These are phyloP conservation scores for Drosophila subpulchrella DNA, from an alignment of 1,140 invertebrate genomes.

Conservation along the genomic window DNA sequence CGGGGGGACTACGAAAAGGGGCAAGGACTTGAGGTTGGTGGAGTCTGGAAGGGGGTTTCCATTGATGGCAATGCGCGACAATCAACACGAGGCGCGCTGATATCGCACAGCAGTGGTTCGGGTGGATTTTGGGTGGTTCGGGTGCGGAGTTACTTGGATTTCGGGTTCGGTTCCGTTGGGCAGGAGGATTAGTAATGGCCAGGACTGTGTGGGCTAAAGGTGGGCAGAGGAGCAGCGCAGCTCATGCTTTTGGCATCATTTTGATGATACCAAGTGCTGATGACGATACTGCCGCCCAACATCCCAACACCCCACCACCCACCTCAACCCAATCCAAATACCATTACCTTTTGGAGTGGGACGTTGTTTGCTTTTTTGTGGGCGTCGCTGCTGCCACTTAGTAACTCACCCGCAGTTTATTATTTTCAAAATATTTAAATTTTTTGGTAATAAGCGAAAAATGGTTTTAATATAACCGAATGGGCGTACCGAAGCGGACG, in stretches of 20 bases:
- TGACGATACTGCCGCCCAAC: constrained; percentile 27
- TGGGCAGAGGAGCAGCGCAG: constrained; percentile 40
- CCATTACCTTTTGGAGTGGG: constrained; percentile 13
- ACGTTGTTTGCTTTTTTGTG: constrained; percentile 72
- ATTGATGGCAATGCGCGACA: constrained; percentile 78
- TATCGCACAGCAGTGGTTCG: constrained; percentile 51
- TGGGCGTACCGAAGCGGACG: constrained; percentile 49
- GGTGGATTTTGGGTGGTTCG: constrained; percentile 2
- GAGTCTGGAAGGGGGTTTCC: constrained; percentile 21
- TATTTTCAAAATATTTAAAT: constrained; percentile 84
- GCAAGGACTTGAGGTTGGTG: constrained; percentile 2
- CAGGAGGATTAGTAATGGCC: constrained; percentile 74
- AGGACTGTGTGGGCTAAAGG: constrained; percentile 45
- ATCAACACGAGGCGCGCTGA: constrained; percentile 74
- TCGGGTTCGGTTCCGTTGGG: constrained; percentile 35
- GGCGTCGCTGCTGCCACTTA: constrained; percentile 69
- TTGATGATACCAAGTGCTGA: constrained; percentile 62
- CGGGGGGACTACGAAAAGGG: constrained; percentile 8
- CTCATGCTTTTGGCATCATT: constrained; percentile 49
- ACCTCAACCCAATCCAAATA: constrained; percentile 3
- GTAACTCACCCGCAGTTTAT: constrained; percentile 84
- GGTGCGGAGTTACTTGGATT: constrained; percentile 21
- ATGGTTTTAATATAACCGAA: constrained; percentile 78
- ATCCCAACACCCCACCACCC: not conserved
- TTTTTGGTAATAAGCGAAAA: constrained; percentile 84